Evolutionary conservation across 1,140 invertebrate species (phyloP), one percentile per base, ranked within the genome.

Genomic region (Dreissena rostriformis): DNA sequence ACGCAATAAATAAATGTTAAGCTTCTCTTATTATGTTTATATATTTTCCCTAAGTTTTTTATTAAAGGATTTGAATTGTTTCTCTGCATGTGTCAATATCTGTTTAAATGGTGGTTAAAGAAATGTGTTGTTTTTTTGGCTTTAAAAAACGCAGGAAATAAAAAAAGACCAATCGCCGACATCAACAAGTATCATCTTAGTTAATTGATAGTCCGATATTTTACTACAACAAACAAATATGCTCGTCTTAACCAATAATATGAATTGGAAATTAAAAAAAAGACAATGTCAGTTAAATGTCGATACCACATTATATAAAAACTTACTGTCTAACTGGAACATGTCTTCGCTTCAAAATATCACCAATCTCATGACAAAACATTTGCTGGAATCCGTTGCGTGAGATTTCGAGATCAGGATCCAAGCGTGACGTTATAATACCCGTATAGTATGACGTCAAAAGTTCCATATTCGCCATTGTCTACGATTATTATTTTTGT

Each of bases 301-400:
- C 15, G n/a, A 19, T 22, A 1, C 11, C 2, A 52, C 8, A 15
- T 1, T 2, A 2, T 73, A 6, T 7, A 1, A 8, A 4, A 12
- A 55, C 12, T 8, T 26, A 76, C 74, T 66, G 17, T 65, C 55
- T 63, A 49, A 51, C 63, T 77, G 53, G 51, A 14, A 77, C 66
- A 51, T 77, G 11, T 22, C 61, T 65, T 39, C 28, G 26, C 26
- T 39, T 29, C 17, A 77, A 26, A 49, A 77, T 77, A 24, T 65
- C 55, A 63, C 39, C 66, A 49, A 77, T 14, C 49, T 77, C 74
- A n/a, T 39, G 29, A 28, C 39, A 65, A 51, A 55, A 77, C n/a
- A 57, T 49, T 2, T n/a, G 39, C 22, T 28, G 51, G n/a, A 61
- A 1, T 14, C 29, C 7, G 39, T 39, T n/a, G 66, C 57, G 24